Evolutionary conservation across 2,888 invertebrate genomes (phyloP).

Genomic region (Iphiclides podalirius): DNA sequence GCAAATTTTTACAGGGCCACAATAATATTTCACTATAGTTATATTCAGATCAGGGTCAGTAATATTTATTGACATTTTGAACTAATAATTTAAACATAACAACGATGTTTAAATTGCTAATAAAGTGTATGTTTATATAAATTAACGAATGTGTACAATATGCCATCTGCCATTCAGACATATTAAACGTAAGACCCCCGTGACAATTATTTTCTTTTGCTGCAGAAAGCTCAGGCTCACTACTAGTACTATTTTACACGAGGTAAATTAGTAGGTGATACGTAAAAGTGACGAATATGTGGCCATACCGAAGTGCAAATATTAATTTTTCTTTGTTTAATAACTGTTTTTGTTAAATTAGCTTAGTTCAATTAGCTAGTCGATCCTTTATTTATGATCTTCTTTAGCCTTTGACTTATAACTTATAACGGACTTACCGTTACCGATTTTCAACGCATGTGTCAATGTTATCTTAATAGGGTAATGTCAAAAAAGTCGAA

Average conservation of each 20-base stretch:
- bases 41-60: constrained; percentile 46
- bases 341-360: too few relatives aligned
- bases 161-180: constrained; percentile 18
- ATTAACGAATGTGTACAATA: constrained; percentile 19
- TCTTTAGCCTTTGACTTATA: too few relatives aligned
- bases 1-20: constrained; percentile 27
- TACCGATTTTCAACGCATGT: neutral
- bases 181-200: neutral
- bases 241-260: too few relatives aligned
- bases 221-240: too few relatives aligned
- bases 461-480: neutral
- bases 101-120: constrained; percentile 39
- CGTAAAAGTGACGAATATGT: too few relatives aligned
- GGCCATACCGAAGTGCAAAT: too few relatives aligned
- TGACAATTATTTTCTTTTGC: constrained; percentile 11
- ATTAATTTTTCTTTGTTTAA: too few relatives aligned
- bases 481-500: constrained; percentile 20
- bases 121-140: constrained; percentile 28
- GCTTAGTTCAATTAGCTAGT: too few relatives aligned
- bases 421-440: too few relatives aligned
- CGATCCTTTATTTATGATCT: too few relatives aligned
- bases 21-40: constrained; percentile 38
- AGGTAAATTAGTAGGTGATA: too few relatives aligned
- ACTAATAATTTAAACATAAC: constrained; percentile 67
- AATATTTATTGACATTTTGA: constrained; percentile 61